Base-by-base conservation (phyloP, 2,888 invertebrate genomes). In the Amphipoea lucens region DNA sequence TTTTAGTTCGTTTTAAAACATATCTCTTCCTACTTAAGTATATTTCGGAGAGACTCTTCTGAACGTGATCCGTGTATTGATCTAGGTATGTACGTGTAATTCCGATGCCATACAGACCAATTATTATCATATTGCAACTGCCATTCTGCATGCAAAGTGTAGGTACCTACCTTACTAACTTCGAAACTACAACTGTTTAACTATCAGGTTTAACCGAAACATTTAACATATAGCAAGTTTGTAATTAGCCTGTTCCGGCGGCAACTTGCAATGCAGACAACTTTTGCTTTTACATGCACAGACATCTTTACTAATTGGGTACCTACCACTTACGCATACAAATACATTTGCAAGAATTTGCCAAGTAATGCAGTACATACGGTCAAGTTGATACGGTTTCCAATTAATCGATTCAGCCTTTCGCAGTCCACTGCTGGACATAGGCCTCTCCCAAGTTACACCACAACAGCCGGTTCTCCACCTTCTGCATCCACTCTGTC, bases 241-340 rank as follows among this genome's bases (percentile, higher is more conserved):
- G 29, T 72, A 81, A 81, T 72, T 23, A 65, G 81, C 1, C 3
- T 81, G 48, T 57, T 79, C 63, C 73, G 65, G 81, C 36, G 6
- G n/a, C 5, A 54, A 65, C 72, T 40, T 57, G 17, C n/a, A 29
- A 9, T 23, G 12, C 45, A 45, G 45, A 54, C 29, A 69, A 65
- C 45, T 45, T 36, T 36, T 45, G 9, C 2, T 54, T n/a, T 14
- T 20, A 4, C 20, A 6, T 42, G 14, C 45, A 51, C 12, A 71
- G 11, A 70, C 54, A 54, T 70, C 23, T 40, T 57, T 70, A 60
- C 17, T 57, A 40, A 14, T 54, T 54, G 0, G 2, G 2, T 23
- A 40, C 9, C 54, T 23, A 40, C 9, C 54, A 40, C 12, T 36
- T 36, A 36, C 14, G 7, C 7, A 36, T 36, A 36, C 2, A 51